Percentiles rank a stretch among this genome's conserved stretches.
Conservation (phyloP, 2,888 invertebrate species). For the Galerucella nymphaeae region DNA sequence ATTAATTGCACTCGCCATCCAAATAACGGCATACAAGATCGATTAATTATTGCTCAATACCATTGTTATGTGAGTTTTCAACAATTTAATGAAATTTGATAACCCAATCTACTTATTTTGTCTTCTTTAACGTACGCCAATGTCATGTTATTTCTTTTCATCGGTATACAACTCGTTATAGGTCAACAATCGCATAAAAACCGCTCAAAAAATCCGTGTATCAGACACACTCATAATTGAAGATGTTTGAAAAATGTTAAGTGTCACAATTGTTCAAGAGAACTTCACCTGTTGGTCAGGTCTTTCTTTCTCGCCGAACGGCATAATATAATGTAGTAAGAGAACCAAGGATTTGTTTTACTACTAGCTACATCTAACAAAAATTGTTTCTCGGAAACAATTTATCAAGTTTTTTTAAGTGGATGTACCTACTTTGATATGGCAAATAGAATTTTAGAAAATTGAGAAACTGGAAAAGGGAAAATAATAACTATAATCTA, state of each 20-base stretch:
- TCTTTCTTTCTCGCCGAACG: constrained; percentile 21
- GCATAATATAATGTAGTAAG: no score
- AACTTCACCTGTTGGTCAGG: constrained; percentile 31
- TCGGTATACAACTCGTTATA: constrained; percentile 30
- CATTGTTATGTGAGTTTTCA: not conserved
- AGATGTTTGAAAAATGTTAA: constrained; percentile 37
- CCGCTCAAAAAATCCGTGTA: constrained; percentile 37
- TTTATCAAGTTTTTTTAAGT: not conserved
- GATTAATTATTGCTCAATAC: no score
- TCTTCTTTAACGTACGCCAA: constrained; percentile 9
- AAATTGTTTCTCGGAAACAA: constrained; percentile 17
- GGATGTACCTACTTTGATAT: no score
- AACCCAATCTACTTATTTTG: not conserved
- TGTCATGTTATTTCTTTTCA: constrained; percentile 27
- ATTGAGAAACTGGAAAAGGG: not conserved
- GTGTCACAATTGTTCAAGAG: constrained; percentile 33
- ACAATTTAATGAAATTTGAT: not conserved
- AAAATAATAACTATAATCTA: not conserved
- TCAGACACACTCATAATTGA: constrained; percentile 30
- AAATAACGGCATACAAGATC: no score
- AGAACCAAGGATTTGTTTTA: not conserved
- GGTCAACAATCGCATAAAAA: constrained; percentile 41
- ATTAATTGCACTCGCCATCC: no score
- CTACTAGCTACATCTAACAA: not conserved
- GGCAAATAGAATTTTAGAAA: not conserved